Evolutionary conservation across 1,140 invertebrate species (phyloP), one percentile per base, ranked within the genome.

Genomic region (Philopotamus ludificatus): DNA sequence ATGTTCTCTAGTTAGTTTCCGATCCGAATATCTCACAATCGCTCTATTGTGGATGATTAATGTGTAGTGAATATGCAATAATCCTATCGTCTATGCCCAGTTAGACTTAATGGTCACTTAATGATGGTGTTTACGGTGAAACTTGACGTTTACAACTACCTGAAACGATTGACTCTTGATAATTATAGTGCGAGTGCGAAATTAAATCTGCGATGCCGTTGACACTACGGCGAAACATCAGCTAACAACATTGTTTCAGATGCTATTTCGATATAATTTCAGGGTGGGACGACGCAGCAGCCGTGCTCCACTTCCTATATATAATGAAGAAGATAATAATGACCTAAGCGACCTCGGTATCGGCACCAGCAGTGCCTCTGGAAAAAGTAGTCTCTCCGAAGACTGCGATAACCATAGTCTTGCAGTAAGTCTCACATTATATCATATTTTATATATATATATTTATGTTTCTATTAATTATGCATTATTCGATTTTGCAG

Each of bases 321-420:
- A 90, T 71, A 77, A 79, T 69, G 89, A 92, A 69, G 90, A 93
- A 67, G 89, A 93, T 72, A 83, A 85, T 16, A 90, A 91, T 72
- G 90, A 93, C 77, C 81, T 93, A 44, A 91, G 87, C 69, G 90
- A 92, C 76, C 84, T 92, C 71, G 90, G 90, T 28, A 88, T 92
- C 70, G 88, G 89, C 58, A 90, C 87, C 62, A 88, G 86, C 75
- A 90, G 88, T 71, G 87, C 87, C 69, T 86, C 84, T 68, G 85
- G 85, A 72, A 89, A 88, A 68, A 85, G 87, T 74, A 89, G 86
- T 72, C 82, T 87, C 50, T 86, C 86, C 66, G 87, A 87, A 66
- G 86, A 88, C 74, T 87, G 86, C 66, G 87, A 88, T 72, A 85
- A 83, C 64, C 86, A 88, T 67, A 88, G 86, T 73, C 81, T 87